Evolutionary conservation across 2,888 invertebrate genomes (phyloP).

Genomic region (Andrena hattorfiana): DNA sequence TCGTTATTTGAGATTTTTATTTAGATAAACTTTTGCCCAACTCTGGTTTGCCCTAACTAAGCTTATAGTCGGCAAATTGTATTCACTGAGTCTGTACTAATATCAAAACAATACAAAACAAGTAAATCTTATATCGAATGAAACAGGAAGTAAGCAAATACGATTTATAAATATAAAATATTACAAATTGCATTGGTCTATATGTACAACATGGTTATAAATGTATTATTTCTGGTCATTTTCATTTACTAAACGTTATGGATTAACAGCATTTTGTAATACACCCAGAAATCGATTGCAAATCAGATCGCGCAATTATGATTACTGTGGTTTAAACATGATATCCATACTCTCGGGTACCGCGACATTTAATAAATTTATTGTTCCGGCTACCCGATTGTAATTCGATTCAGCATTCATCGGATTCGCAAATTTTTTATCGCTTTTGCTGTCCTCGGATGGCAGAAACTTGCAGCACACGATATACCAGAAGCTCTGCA

Average conservation of each 20-base stretch:
- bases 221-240: not conserved
- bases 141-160: not conserved
- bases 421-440: conserved; percentile 21
- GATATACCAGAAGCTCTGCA: conserved; percentile 79
- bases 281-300: not conserved
- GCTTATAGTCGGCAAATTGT: not conserved
- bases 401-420: conserved; percentile 19
- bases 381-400: conserved; percentile 36
- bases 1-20: no score
- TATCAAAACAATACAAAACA: no score
- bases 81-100: not conserved
- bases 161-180: conserved; percentile 33
- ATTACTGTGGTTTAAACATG: conserved; percentile 71
- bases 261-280: not conserved
- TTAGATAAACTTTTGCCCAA: no score
- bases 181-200: conserved; percentile 31
- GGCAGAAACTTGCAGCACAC: conserved; percentile 75
- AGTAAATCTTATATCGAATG: not conserved
- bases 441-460: conserved; percentile 49
- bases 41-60: no score
- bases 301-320: conserved; percentile 24
- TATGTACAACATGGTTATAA: conserved; percentile 43
- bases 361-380: conserved; percentile 74
- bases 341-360: conserved; percentile 72
- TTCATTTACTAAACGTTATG: conserved; percentile 4